Evolutionary conservation across 2,888 invertebrate species (phyloP).

Genomic region (Rosalia funebris): DNA sequence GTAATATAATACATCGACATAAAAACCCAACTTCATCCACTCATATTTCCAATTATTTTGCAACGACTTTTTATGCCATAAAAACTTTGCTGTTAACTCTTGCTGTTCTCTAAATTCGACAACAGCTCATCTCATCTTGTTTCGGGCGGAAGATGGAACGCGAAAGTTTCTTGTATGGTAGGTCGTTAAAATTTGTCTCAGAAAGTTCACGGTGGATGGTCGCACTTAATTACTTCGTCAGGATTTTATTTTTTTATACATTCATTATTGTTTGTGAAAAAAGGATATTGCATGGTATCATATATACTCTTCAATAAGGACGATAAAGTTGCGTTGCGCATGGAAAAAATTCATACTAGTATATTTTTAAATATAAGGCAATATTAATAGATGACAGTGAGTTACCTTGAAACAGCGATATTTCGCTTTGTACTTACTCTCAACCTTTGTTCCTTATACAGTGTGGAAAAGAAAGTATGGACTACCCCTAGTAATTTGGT

Average conservation of each 20-base stretch:
- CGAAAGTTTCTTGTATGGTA: neutral
- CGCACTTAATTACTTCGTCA: neutral
- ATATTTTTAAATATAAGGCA: too few relatives aligned
- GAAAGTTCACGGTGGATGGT: neutral
- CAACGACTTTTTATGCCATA: neutral
- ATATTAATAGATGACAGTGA: too few relatives aligned
- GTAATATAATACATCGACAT: neutral
- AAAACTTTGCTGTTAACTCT: slow-evolving; percentile 3
- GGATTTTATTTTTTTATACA: neutral
- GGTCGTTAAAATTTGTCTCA: neutral
- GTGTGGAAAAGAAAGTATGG: too few relatives aligned
- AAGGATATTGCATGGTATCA: too few relatives aligned
- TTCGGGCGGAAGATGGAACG: too few relatives aligned
- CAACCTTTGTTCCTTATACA: too few relatives aligned
- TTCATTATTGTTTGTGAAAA: neutral
- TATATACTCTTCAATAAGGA: neutral
- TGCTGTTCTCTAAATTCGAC: neutral
- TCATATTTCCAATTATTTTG: slow-evolving; percentile 7
- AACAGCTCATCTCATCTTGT: too few relatives aligned
- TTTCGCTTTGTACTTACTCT: too few relatives aligned
- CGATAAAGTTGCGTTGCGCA: too few relatives aligned
- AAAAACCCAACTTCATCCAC: neutral
- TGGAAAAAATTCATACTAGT: too few relatives aligned
- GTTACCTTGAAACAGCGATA: too few relatives aligned
- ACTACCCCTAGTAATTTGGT: too few relatives aligned